Evolutionary conservation across 1,140 invertebrate genomes (phyloP).

Genomic region (Nasonia longicornis): DNA sequence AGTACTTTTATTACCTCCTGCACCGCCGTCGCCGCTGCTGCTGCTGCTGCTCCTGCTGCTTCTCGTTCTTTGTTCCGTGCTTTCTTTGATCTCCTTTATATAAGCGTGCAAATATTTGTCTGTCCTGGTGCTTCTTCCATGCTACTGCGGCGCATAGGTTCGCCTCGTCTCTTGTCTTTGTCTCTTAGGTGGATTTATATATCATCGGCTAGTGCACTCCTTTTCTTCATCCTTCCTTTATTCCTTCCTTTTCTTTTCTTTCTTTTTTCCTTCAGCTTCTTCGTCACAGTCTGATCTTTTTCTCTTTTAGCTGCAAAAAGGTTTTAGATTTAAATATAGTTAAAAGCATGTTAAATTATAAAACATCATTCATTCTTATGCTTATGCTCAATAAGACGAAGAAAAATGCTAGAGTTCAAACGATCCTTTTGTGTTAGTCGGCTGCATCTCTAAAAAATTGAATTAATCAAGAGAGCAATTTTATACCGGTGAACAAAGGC

Average conservation of each 20-base stretch:
- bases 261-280: not conserved
- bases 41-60: not conserved
- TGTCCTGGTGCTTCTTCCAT: not conserved
- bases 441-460: not conserved
- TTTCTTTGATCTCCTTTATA: slow-evolving; percentile 35
- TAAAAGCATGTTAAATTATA: too few species aligned
- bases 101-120: slow-evolving; percentile 40
- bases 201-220: not conserved
- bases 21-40: not conserved
- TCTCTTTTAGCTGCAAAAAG: not conserved
- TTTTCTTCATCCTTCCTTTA: not conserved
- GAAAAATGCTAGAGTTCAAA: too few species aligned
- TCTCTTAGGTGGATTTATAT: not conserved
- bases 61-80: slow-evolving; percentile 4
- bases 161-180: not conserved
- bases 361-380: too few species aligned
- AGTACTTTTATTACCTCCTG: not conserved
- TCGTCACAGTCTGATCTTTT: not conserved
- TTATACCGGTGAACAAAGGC: not conserved
- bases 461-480: slow-evolving; percentile 6
- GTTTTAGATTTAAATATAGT: too few species aligned
- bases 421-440: too few species aligned
- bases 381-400: not conserved
- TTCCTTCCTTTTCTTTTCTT: not conserved
- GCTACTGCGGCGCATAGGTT: not conserved